Conservation (phyloP, 2,113 vertebrate species). For the Barnardius zonarius region DNA sequence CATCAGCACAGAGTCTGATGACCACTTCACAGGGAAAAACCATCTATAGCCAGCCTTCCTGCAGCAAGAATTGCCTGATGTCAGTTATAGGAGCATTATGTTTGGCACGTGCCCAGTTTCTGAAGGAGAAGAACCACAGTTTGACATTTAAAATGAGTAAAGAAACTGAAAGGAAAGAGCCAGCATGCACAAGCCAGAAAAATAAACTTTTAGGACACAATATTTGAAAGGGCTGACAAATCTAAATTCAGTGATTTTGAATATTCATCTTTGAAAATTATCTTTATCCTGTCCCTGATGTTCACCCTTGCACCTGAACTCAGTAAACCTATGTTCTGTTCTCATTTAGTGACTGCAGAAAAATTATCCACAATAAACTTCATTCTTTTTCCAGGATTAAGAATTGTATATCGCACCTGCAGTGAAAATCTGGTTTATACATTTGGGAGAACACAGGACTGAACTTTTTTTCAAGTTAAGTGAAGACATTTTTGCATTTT, state of each 20-base stretch:
- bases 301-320: neutral
- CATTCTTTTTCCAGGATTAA: neutral
- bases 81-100: neutral
- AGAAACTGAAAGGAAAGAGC: neutral
- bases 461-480: neutral
- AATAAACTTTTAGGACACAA: neutral
- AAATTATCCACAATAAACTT: neutral
- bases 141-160: neutral
- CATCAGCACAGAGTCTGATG: neutral
- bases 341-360: neutral
- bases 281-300: neutral
- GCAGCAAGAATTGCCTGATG: neutral
- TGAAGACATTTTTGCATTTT: constrained; percentile 40
- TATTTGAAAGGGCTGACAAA: neutral
- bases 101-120: neutral
- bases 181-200: neutral
- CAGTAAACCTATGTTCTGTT: neutral
- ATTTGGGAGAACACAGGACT: constrained; percentile 3
- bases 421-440: constrained; percentile 26
- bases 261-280: neutral
- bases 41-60: neutral
- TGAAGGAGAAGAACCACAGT: neutral
- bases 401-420: neutral
- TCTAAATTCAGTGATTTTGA: neutral
- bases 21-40: neutral